phyloP scores from a whole-genome alignment of 2,888 invertebrate genomes.

The Tenthredo amoena region DNA sequence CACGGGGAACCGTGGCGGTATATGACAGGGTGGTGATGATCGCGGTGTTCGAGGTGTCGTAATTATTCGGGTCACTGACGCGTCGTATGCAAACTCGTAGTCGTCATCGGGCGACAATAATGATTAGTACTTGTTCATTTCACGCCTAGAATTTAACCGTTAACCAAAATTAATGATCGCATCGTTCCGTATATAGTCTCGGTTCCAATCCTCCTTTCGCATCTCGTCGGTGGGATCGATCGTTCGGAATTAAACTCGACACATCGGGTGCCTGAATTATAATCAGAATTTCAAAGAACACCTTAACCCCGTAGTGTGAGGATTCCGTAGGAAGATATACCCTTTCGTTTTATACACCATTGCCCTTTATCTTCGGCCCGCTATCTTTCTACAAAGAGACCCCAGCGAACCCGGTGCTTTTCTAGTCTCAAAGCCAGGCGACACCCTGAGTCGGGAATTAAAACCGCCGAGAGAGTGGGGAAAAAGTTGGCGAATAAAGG shows the following conservation, averaged over 20 bases:
- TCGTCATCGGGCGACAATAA: not conserved
- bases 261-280: not conserved
- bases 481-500: not conserved
- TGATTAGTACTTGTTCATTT: too few relatives aligned
- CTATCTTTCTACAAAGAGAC: not conserved
- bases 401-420: not conserved
- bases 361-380: not conserved
- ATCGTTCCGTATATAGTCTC: too few relatives aligned
- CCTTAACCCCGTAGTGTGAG: not conserved
- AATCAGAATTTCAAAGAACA: not conserved
- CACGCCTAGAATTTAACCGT: not conserved
- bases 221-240: not conserved
- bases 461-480: not conserved
- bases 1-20: conserved; percentile 53
- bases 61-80: conserved; percentile 34
- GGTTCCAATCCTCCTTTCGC: not conserved
- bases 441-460: not conserved
- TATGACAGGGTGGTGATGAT: not conserved
- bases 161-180: not conserved
- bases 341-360: not conserved
- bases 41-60: not conserved
- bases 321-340: not conserved
- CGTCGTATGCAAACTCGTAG: conserved; percentile 19
- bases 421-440: not conserved
- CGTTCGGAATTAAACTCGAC: not conserved